phyloP scores from a whole-genome alignment of 2,113 vertebrate genomes.

The Echinops telfairi region DNA sequence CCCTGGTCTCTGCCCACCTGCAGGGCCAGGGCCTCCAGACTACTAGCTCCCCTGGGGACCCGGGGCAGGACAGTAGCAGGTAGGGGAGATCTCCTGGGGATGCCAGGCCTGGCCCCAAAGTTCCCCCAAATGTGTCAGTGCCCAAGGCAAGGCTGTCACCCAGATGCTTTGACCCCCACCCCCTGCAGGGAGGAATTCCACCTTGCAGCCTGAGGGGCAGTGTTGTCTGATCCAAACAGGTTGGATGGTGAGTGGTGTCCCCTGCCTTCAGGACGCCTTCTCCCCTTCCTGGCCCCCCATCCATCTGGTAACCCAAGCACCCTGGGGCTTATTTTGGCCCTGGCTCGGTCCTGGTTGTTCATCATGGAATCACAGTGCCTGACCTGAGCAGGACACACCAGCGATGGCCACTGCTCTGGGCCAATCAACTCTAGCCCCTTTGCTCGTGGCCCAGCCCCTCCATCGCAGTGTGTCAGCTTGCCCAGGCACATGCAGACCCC shows the following conservation, averaged over 20 bases:
- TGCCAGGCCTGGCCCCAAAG: not conserved
- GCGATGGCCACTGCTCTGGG: rapidly evolving
- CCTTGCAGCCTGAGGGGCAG: not conserved
- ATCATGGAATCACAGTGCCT: no score
- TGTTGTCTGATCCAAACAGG: not conserved
- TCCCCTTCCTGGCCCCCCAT: not conserved
- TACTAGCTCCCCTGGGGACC: not conserved
- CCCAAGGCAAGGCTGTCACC: no score
- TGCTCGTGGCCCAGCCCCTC: not conserved
- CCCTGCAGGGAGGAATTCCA: no score
- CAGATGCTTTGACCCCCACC: not conserved
- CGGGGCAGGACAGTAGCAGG: not conserved
- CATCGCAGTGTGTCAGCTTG: not conserved
- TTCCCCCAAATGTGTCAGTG: not conserved
- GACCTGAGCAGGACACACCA: not conserved
- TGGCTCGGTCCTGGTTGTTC: not conserved
- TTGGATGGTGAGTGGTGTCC: not conserved
- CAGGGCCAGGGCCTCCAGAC: not conserved
- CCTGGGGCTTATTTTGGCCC: not conserved
- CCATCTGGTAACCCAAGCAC: not conserved
- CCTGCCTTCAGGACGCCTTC: not conserved
- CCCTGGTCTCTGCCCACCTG: not conserved
- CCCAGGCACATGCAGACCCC: no score
- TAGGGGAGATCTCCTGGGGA: not conserved
- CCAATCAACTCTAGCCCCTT: not conserved